Evolutionary conservation across 1,140 invertebrate species (phyloP).

Genomic region (Hesperophylax magnus): DNA sequence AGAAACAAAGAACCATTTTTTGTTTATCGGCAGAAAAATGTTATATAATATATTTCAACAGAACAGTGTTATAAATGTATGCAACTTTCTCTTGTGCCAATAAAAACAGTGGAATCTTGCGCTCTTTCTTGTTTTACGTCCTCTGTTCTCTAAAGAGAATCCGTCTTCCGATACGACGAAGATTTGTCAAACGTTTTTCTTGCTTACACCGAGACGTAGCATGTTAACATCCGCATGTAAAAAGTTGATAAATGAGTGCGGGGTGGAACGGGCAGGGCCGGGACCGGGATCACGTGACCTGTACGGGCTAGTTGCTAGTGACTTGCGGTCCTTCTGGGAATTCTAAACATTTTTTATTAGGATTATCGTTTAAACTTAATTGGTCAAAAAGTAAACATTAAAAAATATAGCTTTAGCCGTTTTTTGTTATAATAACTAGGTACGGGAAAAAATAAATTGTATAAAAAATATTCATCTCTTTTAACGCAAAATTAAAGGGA

Average conservation of each 20-base stretch:
- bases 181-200: conserved; percentile 39
- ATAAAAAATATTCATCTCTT: too few relatives aligned
- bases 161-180: conserved; percentile 20
- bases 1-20: background rate
- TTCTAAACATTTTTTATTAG: background rate
- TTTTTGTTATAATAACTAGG: too few relatives aligned
- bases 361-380: background rate
- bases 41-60: background rate
- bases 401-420: too few relatives aligned
- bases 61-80: background rate
- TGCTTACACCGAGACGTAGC: conserved; percentile 36
- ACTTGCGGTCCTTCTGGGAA: background rate
- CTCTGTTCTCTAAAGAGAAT: background rate
- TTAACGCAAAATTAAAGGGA: too few relatives aligned
- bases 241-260: conserved; percentile 44
- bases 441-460: too few relatives aligned
- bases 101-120: background rate
- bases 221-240: conserved; percentile 37
- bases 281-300: background rate
- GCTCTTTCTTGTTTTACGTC: background rate
- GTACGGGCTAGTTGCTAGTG: background rate
- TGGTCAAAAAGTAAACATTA: too few relatives aligned
- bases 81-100: background rate
- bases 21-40: background rate
- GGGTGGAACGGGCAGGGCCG: conserved; percentile 1